These are phyloP conservation scores for Neolamprologus devosi DNA, from an alignment of 2,113 vertebrate species.

Conservation along the genomic window DNA sequence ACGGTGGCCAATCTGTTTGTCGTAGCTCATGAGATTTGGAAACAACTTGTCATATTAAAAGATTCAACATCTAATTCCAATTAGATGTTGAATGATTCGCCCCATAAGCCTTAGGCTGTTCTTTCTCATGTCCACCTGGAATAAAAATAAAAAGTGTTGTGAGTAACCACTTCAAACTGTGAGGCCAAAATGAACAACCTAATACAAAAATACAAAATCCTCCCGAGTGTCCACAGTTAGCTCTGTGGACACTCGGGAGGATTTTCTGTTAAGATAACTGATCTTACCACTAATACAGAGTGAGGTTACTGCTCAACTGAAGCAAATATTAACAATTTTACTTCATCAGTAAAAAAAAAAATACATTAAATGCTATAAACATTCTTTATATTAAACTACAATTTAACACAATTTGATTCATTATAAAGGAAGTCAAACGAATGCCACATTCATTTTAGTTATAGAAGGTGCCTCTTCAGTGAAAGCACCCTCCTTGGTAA, in stretches of 20 bases:
- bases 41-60: background rate
- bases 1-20: background rate
- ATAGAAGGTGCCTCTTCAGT: background rate
- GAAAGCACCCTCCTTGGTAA: background rate
- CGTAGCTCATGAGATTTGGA: background rate
- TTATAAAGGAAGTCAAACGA: rapidly evolving
- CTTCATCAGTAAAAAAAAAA: background rate
- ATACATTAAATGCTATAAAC: background rate
- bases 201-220: background rate
- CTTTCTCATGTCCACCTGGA: background rate
- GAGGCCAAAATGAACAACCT: background rate
- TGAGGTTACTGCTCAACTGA: background rate
- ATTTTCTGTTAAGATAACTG: rapidly evolving
- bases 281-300: background rate
- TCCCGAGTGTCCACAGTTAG: background rate
- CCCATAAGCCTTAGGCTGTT: background rate
- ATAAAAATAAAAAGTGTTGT: background rate
- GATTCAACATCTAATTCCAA: background rate
- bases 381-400: background rate
- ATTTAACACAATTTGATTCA: background rate
- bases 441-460: background rate
- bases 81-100: rapidly evolving
- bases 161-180: background rate
- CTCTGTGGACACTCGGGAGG: background rate
- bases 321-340: background rate